These are phyloP conservation scores for Ginglymostoma cirratum DNA, from an alignment of 2,113 vertebrate genomes.

Conservation along the genomic window DNA sequence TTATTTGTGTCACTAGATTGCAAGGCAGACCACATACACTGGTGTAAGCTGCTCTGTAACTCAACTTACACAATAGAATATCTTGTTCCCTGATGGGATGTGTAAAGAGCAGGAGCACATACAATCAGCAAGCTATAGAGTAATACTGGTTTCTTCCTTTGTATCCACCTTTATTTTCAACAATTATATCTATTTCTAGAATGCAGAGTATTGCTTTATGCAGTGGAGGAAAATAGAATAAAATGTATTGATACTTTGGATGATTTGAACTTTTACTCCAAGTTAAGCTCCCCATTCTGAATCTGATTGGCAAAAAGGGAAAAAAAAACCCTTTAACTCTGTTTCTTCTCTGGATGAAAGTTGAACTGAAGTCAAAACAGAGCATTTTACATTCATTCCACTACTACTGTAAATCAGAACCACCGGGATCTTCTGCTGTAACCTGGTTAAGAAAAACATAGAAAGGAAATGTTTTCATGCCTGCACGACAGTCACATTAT, in stretches of 20 bases:
- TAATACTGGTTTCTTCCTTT: neutral
- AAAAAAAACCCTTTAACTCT: neutral
- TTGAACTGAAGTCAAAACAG: conserved; percentile 19
- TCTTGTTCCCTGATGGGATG: no score
- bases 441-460: conserved; percentile 30
- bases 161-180: neutral
- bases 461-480: conserved; percentile 26
- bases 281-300: neutral
- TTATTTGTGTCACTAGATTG: no score
- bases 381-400: conserved; percentile 15
- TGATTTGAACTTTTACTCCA: neutral
- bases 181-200: conserved; percentile 8
- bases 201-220: neutral
- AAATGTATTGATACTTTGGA: neutral
- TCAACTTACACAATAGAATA: neutral
- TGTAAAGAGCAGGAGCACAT: neutral
- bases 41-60: neutral
- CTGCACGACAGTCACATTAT: neutral
- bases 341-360: conserved; percentile 26
- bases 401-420: conserved; percentile 24
- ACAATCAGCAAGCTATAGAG: neutral
- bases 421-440: conserved; percentile 20
- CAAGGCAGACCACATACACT: neutral
- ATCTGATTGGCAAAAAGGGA: neutral
- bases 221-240: neutral